Conservation (phyloP, 2,888 invertebrate genomes). For the Diabrotica balteata region DNA sequence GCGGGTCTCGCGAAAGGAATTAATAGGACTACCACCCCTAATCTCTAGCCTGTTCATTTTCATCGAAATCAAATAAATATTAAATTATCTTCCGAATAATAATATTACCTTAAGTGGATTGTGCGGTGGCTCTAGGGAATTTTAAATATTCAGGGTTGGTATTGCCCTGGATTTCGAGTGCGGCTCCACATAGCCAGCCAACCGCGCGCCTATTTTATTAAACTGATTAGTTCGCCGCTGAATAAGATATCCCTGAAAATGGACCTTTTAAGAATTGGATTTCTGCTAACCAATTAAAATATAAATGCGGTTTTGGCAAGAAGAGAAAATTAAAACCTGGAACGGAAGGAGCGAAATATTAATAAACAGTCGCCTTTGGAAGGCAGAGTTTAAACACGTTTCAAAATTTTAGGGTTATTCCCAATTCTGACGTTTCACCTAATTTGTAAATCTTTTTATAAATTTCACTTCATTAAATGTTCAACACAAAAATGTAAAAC, state of each 20-base stretch:
- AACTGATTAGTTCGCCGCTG: constrained; percentile 22
- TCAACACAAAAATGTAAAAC: too few species aligned
- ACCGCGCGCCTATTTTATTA: constrained; percentile 30
- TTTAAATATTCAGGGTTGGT: constrained; percentile 34
- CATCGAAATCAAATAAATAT: constrained; percentile 48
- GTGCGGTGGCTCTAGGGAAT: constrained; percentile 35
- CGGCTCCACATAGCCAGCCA: constrained; percentile 12
- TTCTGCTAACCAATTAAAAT: constrained; percentile 27
- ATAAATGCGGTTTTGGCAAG: neutral
- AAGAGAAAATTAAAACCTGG: too few species aligned
- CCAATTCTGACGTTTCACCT: too few species aligned
- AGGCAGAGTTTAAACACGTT: too few species aligned
- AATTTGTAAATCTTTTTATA: too few species aligned
- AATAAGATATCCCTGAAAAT: constrained; percentile 27
- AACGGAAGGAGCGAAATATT: too few species aligned
- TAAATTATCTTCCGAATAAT: constrained; percentile 39
- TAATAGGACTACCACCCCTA: constrained; percentile 18
- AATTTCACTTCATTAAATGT: too few species aligned
- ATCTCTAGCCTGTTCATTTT: constrained; percentile 37
- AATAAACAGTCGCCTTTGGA: too few species aligned
- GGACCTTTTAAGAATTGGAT: constrained; percentile 27
- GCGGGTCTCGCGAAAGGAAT: constrained; percentile 36
- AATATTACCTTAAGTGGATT: constrained; percentile 39
- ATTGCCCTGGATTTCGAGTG: constrained; percentile 23
- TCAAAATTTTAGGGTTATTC: too few species aligned